Base-by-base conservation (phyloP, 2,888 invertebrate genomes). In the Patella caerulea region DNA sequence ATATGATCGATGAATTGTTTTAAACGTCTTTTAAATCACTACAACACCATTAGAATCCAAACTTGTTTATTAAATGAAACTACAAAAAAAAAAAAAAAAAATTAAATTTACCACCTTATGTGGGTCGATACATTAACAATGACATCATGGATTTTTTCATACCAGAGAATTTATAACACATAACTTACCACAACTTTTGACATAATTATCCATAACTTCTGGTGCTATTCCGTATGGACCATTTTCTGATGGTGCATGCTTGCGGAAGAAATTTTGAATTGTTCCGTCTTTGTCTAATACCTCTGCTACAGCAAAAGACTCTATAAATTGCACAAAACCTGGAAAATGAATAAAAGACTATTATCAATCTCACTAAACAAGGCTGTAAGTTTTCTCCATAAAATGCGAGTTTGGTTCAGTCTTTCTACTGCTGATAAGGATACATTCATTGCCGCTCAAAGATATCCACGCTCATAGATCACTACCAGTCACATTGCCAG, bases 151-250 rank as follows among this genome's bases (percentile, higher is more conserved):
- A 1, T 45, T 45, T 45, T 7, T 9, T 45, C 45, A 45, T 45
- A 45, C 45, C 7, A 45, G 45, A 45, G 45, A 45, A 1, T 45
- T 9, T 45, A 45, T 45, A 45, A 45, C 7, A 45, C 45, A 45
- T 12, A 53, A 83, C 92, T 88, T 89, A 94, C 94, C 98, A 92
- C 98, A 92, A 76, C 92, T 92, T 84, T 91, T 91, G 3, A 99
- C 96, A 90, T 99, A 99, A 0, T 97, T 98, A 90, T 99, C 99
- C 96, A 99, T 98, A 15, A 98, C 96, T 88, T 98, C 98, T 0
- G 97, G 94, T 29, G 95, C 94, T 82, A 99, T 97, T 15, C 98
- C 98, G 90, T 96, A 97, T 0, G 97, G 96, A 0, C 95, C 96
- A 76, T 93, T 95, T 85, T 97, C 97, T 78, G 95, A 95, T 0